phyloP scores from a whole-genome alignment of 1,140 invertebrate species.

The Drosophila sp. region DNA sequence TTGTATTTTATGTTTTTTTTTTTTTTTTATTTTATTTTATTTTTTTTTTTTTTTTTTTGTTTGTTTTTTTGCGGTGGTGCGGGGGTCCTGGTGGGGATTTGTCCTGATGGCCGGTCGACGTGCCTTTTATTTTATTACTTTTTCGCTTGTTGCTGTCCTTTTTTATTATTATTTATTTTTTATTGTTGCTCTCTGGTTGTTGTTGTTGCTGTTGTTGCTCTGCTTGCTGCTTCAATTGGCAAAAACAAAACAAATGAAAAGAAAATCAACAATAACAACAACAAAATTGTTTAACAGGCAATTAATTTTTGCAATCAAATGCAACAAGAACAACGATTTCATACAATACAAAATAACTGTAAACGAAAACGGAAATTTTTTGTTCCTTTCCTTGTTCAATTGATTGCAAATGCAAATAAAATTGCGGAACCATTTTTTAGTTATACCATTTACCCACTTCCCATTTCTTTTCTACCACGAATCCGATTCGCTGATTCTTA shows the following conservation, averaged over 20 bases:
- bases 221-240: conserved; percentile 15
- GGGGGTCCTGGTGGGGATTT: conserved; percentile 9
- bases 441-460: too few relatives aligned
- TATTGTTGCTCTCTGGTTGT: conserved; percentile 5
- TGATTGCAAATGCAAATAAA: not conserved
- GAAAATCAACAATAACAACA: not conserved
- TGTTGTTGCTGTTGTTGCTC: conserved; percentile 10
- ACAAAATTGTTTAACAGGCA: conserved; percentile 40
- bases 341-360: not conserved
- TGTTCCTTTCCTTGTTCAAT: not conserved
- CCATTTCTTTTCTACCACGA: too few relatives aligned
- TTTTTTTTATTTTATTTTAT: not conserved
- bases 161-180: conserved; percentile 63
- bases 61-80: not conserved
- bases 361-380: not conserved
- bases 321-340: not conserved
- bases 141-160: conserved; percentile 59
- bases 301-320: conserved; percentile 21
- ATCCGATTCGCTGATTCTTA: too few relatives aligned
- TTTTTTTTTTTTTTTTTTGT: not conserved
- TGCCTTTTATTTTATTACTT: conserved; percentile 65
- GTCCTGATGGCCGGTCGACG: conserved; percentile 19
- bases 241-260: not conserved
- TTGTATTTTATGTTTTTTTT: not conserved
- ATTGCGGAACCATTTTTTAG: not conserved